Evolutionary conservation across 2,113 vertebrate species (phyloP).

Genomic region (Osmerus eperlanus): DNA sequence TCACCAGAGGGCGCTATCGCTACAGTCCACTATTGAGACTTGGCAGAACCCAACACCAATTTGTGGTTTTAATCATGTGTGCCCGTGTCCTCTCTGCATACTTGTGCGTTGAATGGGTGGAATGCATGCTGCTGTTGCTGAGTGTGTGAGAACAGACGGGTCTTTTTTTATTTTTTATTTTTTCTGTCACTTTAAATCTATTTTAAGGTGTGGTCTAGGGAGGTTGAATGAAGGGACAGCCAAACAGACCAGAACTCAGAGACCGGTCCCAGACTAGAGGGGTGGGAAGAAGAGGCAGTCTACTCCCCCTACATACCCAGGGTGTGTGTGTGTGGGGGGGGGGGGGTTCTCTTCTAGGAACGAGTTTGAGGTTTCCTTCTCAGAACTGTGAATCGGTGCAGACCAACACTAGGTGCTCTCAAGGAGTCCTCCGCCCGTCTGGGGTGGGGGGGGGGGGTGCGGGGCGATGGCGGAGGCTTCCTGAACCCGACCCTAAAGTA

Average conservation of each 20-base stretch:
- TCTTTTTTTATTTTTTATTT: conserved; percentile 26
- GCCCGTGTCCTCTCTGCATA: background rate
- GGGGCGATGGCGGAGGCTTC: conserved; percentile 28
- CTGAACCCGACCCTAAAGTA: conserved; percentile 69
- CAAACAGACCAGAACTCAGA: conserved; percentile 42
- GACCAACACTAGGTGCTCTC: conserved; percentile 53
- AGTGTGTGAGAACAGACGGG: background rate
- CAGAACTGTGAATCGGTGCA: conserved; percentile 45
- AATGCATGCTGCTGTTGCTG: background rate
- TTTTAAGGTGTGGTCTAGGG: conserved; percentile 10
- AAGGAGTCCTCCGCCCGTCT: conserved; percentile 31
- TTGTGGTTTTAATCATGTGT: conserved; percentile 13
- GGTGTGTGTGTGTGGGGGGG: conserved; percentile 13
- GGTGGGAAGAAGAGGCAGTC: background rate
- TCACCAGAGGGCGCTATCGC: too few relatives aligned
- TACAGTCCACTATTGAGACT: too few relatives aligned
- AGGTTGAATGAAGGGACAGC: conserved; percentile 20
- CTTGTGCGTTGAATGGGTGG: conserved; percentile 8
- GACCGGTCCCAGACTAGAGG: conserved; percentile 26
- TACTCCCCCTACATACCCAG: conserved; percentile 24
- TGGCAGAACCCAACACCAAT: background rate
- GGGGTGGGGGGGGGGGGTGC: conserved; percentile 12
- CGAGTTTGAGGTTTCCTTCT: conserved; percentile 11
- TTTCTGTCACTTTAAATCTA: background rate
- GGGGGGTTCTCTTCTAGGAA: conserved; percentile 27